Evolutionary conservation across 2,113 vertebrate genomes (phyloP), one percentile per base, ranked within the genome.

Genomic region (Dipodomys stephensi): DNA sequence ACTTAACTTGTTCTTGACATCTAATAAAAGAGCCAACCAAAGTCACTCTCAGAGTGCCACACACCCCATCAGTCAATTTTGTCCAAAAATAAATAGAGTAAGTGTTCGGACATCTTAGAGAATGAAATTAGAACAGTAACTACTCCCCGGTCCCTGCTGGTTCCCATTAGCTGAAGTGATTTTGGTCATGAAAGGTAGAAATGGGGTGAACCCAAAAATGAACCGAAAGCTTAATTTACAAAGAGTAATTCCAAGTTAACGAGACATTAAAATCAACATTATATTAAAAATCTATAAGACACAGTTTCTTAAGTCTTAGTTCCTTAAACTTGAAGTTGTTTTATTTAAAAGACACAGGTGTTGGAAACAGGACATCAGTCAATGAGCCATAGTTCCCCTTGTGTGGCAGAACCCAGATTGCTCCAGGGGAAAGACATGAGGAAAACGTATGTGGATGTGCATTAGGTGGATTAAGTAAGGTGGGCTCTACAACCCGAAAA

Each of bases 251-350:
- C 88, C 60, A 83, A 23, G 57, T 92, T 92, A 53, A 77, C 81
- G 85, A 90, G 81, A 18, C 68, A 46, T 67, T 72, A 85, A 91
- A 92, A 35, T 90, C 82, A 84, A 82, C 27, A 25, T 7, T 76
- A 7, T 71, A 32, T 49, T 85, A 82, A 62, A 57, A 87, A 81
- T 81, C 25, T 19, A 2, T 62, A 53, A 32, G 23, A 91, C 72
- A 85, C 87, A 73, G 87, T 27, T 46, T 71, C 49, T 57, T 19
- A 35, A 79, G 16, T 8, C 30, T 88, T 69, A 35, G 30, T 12
- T 30, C 1, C 15, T 16, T 39, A 72, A 53, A 28, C 6, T 35
- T 28, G 57, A 90, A 49, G 64, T 77, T 25, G 6, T 44, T 84
- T 83, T 84, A 64, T 83, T 32, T 53, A 71, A 81, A 73, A 64